Evolutionary conservation across 2,113 vertebrate species (phyloP).

Genomic region (Brachypodius melanocephalos): DNA sequence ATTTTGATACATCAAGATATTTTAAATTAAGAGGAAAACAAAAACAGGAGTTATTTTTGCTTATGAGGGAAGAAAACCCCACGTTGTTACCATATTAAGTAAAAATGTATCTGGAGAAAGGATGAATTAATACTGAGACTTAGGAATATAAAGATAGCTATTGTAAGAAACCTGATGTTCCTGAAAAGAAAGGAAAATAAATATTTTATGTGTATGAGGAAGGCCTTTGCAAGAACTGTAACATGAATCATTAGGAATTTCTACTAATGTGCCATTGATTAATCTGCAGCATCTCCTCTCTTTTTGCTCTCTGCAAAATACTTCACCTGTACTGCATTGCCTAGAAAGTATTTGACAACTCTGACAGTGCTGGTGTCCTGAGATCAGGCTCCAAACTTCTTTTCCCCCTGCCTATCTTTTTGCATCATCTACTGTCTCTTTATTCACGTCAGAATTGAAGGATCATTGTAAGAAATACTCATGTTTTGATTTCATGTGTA

Average conservation of each 20-base stretch:
- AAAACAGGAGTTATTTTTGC: neutral
- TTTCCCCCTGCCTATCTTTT: neutral
- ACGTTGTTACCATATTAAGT: neutral
- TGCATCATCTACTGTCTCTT: neutral
- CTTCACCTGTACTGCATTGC: neutral
- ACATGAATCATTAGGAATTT: neutral
- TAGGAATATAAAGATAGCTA: neutral
- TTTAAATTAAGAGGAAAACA: neutral
- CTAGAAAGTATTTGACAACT: neutral
- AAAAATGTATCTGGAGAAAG: neutral
- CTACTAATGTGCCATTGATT: neutral
- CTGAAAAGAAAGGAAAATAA: neutral
- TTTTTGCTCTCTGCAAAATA: neutral
- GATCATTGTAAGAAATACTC: neutral
- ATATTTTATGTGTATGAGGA: neutral
- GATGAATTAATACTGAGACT: neutral
- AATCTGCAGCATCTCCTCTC: neutral
- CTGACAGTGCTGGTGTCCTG: neutral
- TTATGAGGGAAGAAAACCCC: neutral
- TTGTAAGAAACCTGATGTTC: neutral
- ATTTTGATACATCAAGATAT: neutral
- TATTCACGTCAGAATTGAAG: neutral
- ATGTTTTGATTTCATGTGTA: neutral
- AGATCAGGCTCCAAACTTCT: neutral
- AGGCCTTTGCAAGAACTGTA: neutral